Evolutionary conservation across 2,888 invertebrate species (phyloP), one percentile per base, ranked within the genome.

Genomic region (Andrena marginata): DNA sequence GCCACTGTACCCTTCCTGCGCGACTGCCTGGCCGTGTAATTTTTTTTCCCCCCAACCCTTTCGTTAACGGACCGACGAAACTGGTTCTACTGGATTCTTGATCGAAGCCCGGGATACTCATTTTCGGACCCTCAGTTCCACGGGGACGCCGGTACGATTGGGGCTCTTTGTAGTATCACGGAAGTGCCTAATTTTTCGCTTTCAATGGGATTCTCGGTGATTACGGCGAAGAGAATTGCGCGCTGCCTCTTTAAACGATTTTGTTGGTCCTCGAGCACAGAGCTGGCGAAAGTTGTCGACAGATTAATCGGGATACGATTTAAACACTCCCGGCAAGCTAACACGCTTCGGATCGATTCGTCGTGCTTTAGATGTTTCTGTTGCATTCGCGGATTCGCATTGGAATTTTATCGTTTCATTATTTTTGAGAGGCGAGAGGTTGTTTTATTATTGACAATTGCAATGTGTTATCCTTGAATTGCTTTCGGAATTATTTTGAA

Each of bases 1-100:
- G 29, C 20, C 72, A 69, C 75, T 75, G 26, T 83, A 89, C 89
- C 85, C 89, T 87, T 87, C 78, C 77, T 54, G 75, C 74, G 64
- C 60, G 79, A 86, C 85, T 62, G 70, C 63, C 71, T 67, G 29
- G 48, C 49, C 67, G 49, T 65, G 20, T 51, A 56, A 26, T 54
- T 62, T 23, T 73, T 42, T 64, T 42, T 56, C 51, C 0, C 0
- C 10, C 73, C 65, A 56, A 51, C 63, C 75, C 72, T 71, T 77
- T 70, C 23, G 59, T 48, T 51, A 42, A 42, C 42, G 48, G 71
- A 81, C 80, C 72, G 74, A 77, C 77, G 79, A 75, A 85, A 85
- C 87, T 83, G 81, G 89, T 88, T 85, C 49, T 60, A 26, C 76
- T 29, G 83, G 79, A 76, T 60, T 70, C 51, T 42, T 29, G 60